Evolutionary conservation across 2,797 vertebrate genomes (phyloP).

Genomic region (Eremophila alpestris): DNA sequence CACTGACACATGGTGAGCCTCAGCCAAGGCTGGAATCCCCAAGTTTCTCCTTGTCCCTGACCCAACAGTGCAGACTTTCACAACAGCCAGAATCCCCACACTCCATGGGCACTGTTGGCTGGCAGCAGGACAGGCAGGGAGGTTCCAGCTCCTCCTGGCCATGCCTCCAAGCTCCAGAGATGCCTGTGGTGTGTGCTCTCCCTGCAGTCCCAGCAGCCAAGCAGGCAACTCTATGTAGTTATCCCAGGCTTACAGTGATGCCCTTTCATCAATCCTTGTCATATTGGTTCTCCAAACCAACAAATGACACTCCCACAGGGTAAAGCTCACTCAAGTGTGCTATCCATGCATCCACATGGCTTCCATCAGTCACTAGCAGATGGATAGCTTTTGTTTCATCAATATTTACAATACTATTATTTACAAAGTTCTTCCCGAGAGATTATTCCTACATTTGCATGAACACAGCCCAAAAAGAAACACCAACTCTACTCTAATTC

Average conservation of each 20-base stretch:
- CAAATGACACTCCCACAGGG: background rate
- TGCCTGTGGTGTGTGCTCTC: rapidly evolving
- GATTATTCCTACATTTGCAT: background rate
- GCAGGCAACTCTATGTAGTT: background rate
- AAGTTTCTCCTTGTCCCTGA: background rate
- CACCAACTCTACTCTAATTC: background rate
- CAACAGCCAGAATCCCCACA: background rate
- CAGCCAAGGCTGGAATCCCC: background rate
- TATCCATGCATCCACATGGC: rapidly evolving
- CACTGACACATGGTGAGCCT: background rate
- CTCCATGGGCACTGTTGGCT: rapidly evolving
- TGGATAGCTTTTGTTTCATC: background rate
- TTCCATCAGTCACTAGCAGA: background rate
- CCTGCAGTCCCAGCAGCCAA: background rate
- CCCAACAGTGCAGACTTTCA: background rate
- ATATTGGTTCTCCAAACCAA: background rate
- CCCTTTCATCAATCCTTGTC: background rate
- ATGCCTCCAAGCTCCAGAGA: background rate
- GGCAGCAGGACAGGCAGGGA: background rate
- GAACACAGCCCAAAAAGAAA: background rate
- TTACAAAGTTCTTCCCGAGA: background rate
- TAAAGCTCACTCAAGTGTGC: background rate
- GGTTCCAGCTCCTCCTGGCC: background rate
- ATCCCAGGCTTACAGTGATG: background rate
- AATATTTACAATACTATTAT: background rate